phyloP scores from a whole-genome alignment of 2,113 vertebrate species.

The Gopherus evgoodei region DNA sequence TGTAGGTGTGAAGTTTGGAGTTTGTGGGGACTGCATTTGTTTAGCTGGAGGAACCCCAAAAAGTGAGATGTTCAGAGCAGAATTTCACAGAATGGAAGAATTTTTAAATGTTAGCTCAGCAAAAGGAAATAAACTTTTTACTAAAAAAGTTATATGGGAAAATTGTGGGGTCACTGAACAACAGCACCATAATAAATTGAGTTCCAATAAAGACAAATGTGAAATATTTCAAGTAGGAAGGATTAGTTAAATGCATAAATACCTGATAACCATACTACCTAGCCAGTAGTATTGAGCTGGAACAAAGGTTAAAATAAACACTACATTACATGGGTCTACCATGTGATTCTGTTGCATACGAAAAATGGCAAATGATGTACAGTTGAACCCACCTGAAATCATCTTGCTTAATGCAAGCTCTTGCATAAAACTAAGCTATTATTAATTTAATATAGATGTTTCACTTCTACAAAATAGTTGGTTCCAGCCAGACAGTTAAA shows the following conservation, averaged over 20 bases:
- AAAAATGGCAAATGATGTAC: background rate
- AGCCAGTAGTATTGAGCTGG: background rate
- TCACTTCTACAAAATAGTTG: background rate
- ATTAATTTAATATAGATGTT: background rate
- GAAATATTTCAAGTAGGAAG: conserved; percentile 54
- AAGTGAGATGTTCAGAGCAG: background rate
- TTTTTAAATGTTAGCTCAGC: background rate
- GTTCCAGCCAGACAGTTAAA: background rate
- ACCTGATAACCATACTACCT: conserved; percentile 51
- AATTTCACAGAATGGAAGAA: background rate
- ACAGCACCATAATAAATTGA: conserved; percentile 41
- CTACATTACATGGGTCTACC: background rate
- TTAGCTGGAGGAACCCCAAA: background rate
- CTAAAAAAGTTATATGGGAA: background rate
- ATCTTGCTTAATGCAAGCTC: background rate
- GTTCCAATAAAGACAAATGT: conserved; percentile 26
- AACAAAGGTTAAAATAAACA: conserved; percentile 3
- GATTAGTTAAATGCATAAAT: conserved; percentile 63
- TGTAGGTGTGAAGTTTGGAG: background rate
- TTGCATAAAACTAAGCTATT: background rate
- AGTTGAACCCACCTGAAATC: background rate
- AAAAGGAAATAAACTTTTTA: background rate
- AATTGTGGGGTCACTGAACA: background rate
- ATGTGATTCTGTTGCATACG: background rate
- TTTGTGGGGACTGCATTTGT: background rate